Base-by-base conservation (phyloP, 1,140 invertebrate species). In the Leguminivora glycinivorella region DNA sequence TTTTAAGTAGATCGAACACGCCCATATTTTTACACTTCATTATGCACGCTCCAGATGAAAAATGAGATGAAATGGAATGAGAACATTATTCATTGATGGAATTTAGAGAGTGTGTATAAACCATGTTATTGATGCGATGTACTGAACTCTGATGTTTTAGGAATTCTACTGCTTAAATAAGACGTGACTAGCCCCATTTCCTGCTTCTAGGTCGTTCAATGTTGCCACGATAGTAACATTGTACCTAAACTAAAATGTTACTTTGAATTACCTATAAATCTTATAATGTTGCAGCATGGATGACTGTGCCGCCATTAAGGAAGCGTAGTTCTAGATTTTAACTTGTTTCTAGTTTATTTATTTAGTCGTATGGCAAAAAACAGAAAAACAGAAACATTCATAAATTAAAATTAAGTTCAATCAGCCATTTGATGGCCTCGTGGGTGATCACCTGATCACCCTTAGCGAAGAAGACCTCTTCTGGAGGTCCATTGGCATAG, bases 151-250 rank as follows among this genome's bases (percentile, higher is more conserved):
- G 40, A n/a, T 43, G n/a, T 12, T n/a, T n/a, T 43, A 43, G 4
- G 40, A 43, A n/a, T 43, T 43, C n/a, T 43, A n/a, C 9, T 43
- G n/a, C 40, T 43, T 43, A 58, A 24, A 31, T 63, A 31, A 31
- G 19, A 63, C 58, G 58, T 63, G 58, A 63, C 58, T 63, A 63
- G 12, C 0, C 25, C 22, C 25, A 5, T 43, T 43, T 43, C n/a
- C 58, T 9, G 29, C 34, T 63, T 63, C 26, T 29, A 26, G 19
- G 25, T 19, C 22, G 29, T 63, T 19, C 47, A 63, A 14, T 63
- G 25, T 17, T 63, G 47, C 58, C 9, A 14, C 58, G 58, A 29
- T 29, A n/a, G 56, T 63, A 26, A 63, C 58, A 63, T 63, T 63
- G 58, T 63, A 56, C 10, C 5, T 9, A 10, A 19, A 22, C 43